Percentiles rank a stretch among this genome's conserved stretches.
Evolutionary conservation across 2,888 invertebrate species (phyloP).

Genomic region (Nephrotoma appendiculata): DNA sequence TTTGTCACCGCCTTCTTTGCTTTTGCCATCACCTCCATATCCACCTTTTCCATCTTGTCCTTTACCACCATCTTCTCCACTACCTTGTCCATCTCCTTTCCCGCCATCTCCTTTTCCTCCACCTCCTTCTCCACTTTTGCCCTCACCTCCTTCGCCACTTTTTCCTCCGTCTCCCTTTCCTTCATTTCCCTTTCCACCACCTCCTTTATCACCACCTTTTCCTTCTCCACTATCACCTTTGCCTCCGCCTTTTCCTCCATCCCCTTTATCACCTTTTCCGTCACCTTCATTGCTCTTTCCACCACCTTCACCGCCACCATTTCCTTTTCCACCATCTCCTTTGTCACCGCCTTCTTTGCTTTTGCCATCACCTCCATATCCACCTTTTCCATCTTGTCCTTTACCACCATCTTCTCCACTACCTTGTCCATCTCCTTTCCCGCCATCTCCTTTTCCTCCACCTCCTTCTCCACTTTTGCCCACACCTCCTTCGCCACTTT

Average conservation of each 20-base stretch:
- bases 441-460: slow-evolving; percentile 9
- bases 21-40: slow-evolving; percentile 12
- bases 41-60: slow-evolving; percentile 8
- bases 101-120: neutral
- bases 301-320: slow-evolving; percentile 2
- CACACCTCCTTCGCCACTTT: slow-evolving; percentile 4
- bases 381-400: slow-evolving; percentile 23
- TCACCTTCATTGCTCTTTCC: neutral
- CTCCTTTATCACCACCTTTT: slow-evolving; percentile 11
- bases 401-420: slow-evolving; percentile 17
- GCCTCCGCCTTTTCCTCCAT: neutral
- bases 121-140: neutral
- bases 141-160: neutral
- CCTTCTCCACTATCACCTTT: slow-evolving; percentile 14
- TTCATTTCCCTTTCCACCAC: slow-evolving; percentile 12
- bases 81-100: neutral
- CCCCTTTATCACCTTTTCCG: neutral
- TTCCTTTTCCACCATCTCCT: neutral
- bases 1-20: slow-evolving; percentile 15
- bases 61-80: neutral
- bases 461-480: slow-evolving; percentile 9
- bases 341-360: slow-evolving; percentile 2
- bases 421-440: slow-evolving; percentile 9
- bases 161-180: slow-evolving; percentile 14
- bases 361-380: slow-evolving; percentile 2